Evolutionary conservation across 2,113 vertebrate species (phyloP), one percentile per base, ranked within the genome.

Genomic region (Cygnus buccinator): DNA sequence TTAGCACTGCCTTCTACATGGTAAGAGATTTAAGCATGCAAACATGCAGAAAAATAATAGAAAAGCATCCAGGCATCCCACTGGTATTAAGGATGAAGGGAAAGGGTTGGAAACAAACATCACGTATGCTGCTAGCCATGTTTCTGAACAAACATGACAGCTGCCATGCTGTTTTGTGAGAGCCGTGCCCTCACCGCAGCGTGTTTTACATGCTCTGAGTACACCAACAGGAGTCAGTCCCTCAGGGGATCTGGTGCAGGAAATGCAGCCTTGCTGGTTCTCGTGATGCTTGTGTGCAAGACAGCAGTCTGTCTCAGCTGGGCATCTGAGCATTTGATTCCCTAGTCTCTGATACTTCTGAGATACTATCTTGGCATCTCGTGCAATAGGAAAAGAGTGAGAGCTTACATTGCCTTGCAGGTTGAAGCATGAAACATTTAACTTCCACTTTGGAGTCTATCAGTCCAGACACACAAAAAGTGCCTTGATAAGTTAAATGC

Each of bases 71-170:
- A 90, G 67, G 23, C 10, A 78, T 91, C 35, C 26, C 43, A 41
- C 13, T 28, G 35, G 29, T 48, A 78, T 39, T 68, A 75, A 57
- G 35, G 39, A 75, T 57, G 37, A 94, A 58, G 10, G 21, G 13
- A 78, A 94, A 94, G 13, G 10, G 11, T 39, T 0, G 1, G 29
- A 89, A 92, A 84, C 52, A 91, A 57, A 21, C 26, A 61, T 39
- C 39, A 25, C 0, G 0, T 31, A 48, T 13, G 9, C 6, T 82
- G 89, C 37, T 65, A 82, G 57, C n/a, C 77, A 25, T 72, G 73
- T 89, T 95, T 72, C 61, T 66, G 52, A 57, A 61, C 33, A 82
- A 93, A 94, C 52, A 68, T 28, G 57, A 94, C 93, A 96, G 84
- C 73, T 93, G 85, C 92, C 84, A 75, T 35, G 77, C 22, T 78